Percentiles rank a stretch among this genome's conserved stretches.
These are phyloP conservation scores for Himalopsyche anomala DNA, from an alignment of 2,888 invertebrate species.

Conservation along the genomic window DNA sequence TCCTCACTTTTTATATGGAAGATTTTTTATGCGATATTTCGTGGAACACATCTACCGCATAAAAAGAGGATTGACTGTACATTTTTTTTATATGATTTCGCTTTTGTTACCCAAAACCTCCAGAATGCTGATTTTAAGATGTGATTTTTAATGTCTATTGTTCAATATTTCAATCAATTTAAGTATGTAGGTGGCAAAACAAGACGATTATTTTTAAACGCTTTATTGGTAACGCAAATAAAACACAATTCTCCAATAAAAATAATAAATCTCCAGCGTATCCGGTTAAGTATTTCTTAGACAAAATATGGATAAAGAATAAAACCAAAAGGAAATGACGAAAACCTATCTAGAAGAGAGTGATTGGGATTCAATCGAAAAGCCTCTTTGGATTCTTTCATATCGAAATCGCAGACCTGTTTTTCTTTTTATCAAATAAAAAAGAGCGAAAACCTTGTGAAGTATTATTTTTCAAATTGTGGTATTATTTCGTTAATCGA, in stretches of 20 bases:
- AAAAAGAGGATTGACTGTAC: no score
- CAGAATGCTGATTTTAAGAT: no score
- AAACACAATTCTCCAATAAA: constrained; percentile 14
- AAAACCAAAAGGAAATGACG: constrained; percentile 40
- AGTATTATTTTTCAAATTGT: constrained; percentile 42
- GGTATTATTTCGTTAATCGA: constrained; percentile 42
- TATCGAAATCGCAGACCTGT: constrained; percentile 40
- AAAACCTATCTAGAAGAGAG: constrained; percentile 29
- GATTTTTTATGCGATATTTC: no score
- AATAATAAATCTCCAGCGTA: constrained; percentile 21
- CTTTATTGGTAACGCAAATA: neutral
- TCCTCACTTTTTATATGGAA: no score
- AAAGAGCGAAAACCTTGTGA: constrained; percentile 38
- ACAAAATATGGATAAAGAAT: constrained; percentile 42
- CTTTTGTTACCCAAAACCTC: no score
- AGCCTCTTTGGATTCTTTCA: constrained; percentile 36
- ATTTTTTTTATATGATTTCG: no score
- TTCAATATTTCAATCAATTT: no score
- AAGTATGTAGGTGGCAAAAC: no score
- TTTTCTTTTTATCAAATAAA: constrained; percentile 39
- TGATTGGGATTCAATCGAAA: constrained; percentile 45
- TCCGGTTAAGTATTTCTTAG: constrained; percentile 39
- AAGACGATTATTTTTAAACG: no score
- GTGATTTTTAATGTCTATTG: no score
- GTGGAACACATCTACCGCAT: no score